A percentile compares a stretch with the other conserved stretches of the same genome.
Conservation (phyloP, 1,140 invertebrate genomes). For the Drosophila mojavensis region DNA sequence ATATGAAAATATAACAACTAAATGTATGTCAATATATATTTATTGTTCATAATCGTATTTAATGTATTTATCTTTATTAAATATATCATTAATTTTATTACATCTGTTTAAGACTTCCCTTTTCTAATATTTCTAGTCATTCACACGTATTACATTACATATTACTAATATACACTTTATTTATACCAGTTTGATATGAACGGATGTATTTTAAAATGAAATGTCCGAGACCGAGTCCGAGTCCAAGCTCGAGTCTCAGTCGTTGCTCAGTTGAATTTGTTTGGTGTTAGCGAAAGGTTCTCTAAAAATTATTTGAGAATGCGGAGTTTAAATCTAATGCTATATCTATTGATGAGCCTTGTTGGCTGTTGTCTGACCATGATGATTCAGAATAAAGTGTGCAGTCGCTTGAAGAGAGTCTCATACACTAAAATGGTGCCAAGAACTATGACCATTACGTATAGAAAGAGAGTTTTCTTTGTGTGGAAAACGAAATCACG, state of each 20-base stretch:
- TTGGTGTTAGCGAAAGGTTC: neutral
- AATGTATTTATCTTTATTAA: no score
- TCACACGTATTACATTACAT: neutral
- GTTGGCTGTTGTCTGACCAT: neutral
- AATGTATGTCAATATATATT: no score
- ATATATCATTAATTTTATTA: no score
- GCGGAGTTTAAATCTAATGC: neutral
- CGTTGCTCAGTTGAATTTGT: neutral
- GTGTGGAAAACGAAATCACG: neutral
- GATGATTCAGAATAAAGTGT: neutral
- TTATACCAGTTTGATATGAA: neutral
- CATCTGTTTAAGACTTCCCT: no score
- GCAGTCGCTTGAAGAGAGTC: neutral
- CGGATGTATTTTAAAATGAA: constrained; percentile 1
- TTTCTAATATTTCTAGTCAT: no score
- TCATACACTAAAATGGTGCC: neutral
- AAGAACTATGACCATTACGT: neutral
- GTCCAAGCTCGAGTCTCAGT: neutral
- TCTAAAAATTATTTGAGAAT: neutral
- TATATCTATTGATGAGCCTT: neutral
- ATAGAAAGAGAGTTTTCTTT: neutral
- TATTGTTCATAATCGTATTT: no score
- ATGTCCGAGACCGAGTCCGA: no score
- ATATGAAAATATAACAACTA: no score
- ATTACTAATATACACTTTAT: neutral